Evolutionary conservation across 2,113 vertebrate species (phyloP), one percentile per base, ranked within the genome.

Genomic region (Channa argus): DNA sequence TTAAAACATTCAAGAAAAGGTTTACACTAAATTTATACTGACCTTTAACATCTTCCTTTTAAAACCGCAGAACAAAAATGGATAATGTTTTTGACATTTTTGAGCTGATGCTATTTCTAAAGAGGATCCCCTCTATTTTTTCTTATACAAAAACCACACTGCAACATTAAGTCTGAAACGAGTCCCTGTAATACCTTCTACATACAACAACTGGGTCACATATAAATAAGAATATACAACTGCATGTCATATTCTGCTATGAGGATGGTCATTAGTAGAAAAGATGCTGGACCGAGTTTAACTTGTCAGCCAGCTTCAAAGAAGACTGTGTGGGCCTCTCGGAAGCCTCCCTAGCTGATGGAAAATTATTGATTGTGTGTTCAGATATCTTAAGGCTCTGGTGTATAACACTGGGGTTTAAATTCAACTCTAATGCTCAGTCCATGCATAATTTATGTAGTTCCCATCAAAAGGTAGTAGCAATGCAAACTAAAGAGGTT

Each of bases 301-400:
- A 91, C 91, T 94, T 92, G 91, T 93, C 93, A 93, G 83, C 53
- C 76, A 56, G 87, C 91, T 94, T 94, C 92, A 94, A 93, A 94
- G 92, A 89, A 66, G 74, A 74, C 83, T 76, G 85, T 83, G 86
- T 87, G 89, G 91, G 85, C 88, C 91, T 88, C 84, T 84, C 67
- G 79, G 76, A 91, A 90, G 89, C 80, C 90, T 84, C 83, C 66
- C 65, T 7, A 82, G 87, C 88, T 93, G 90, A 94, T 93, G 87
- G 91, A 91, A 92, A 93, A 91, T 89, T 93, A 94, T 94, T 86
- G 92, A 92, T 94, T 90, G 85, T 84, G 84, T 92, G 84, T 90
- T 92, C 91, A 94, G 92, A 93, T 93, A 92, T 93, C 92, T 93
- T 71, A 70, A 92, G 92, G 90, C 77, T 51, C 85, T 92, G 86